phyloP scores from a whole-genome alignment of 2,113 vertebrate genomes.

The Bostrychus sinensis region DNA sequence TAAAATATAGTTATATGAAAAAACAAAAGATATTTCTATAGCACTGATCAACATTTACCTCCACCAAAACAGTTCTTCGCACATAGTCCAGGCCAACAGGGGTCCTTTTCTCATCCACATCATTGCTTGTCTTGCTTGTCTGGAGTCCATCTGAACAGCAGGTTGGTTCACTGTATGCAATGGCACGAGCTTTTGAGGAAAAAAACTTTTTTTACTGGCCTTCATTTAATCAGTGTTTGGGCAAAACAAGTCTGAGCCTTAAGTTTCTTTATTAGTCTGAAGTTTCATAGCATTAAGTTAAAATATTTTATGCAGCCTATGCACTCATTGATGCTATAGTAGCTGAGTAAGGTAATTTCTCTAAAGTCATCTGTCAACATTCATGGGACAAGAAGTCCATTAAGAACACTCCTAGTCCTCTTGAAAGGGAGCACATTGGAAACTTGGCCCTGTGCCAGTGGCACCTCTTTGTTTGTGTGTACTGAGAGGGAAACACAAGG shows the following conservation, averaged over 20 bases:
- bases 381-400: conserved; percentile 48
- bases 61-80: conserved; percentile 84
- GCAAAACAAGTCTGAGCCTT: no score
- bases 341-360: neutral
- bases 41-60: conserved; percentile 76
- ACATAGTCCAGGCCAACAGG: conserved; percentile 82
- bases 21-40: conserved; percentile 12
- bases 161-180: conserved; percentile 83
- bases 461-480: conserved; percentile 77
- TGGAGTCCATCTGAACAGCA: conserved; percentile 84
- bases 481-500: conserved; percentile 79
- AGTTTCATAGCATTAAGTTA: no score
- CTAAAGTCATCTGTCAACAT: conserved; percentile 35
- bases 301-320: neutral
- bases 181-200: conserved; percentile 82
- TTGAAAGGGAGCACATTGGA: conserved; percentile 54
- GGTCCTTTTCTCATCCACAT: conserved; percentile 76
- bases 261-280: no score
- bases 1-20: conserved; percentile 37
- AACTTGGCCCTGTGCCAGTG: conserved; percentile 63
- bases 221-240: neutral
- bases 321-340: neutral
- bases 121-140: conserved; percentile 74
- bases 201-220: neutral
- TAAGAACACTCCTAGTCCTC: conserved; percentile 61